Evolutionary conservation across 2,888 invertebrate genomes (phyloP), one percentile per base, ranked within the genome.

Genomic region (Phyto melanocephala): DNA sequence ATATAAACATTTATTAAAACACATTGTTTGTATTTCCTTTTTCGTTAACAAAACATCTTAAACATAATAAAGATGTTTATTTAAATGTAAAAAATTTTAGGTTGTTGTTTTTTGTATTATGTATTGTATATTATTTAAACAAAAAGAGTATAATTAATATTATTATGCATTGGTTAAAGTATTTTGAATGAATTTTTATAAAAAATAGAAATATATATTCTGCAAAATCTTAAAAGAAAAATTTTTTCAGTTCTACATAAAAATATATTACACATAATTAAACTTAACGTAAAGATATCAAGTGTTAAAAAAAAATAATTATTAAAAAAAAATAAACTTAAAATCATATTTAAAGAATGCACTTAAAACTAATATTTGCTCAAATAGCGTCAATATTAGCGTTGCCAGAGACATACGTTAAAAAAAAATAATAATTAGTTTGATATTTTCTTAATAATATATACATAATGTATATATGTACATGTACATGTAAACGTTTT

Each of bases 1-100:
- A 52, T 72, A 68, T 62, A 77, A 67, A 74, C 67, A 77, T 77
- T 81, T 81, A 68, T 72, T 77, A 15, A 71, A 70, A 79, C 68
- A 72, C 63, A 70, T 78, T 63, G 33, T 22, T 40, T 70, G 17
- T 58, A 28, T 77, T 45, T 28, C 6, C 45, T 62, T 65, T 65
- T 75, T 60, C 35, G 68, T 68, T 68, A 77, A 81, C 71, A 72
- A 71, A 67, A 62, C 72, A 77, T 45, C 71, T 76, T 68, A 62
- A 45, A 72, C 40, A 76, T 76, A 70, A 70, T 47, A 70, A 70
- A 52, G 58, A 54, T 80, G 68, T 52, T 75, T 80, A 56, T 52
- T 75, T 20, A 50, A 37, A 65, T 72, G 60, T 72, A 33, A n/a
- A n/a, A n/a, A 60, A 58, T 33, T 71, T 33, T 35, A 37, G 33